phyloP scores from a whole-genome alignment of 2,113 vertebrate species.

The Nerophis ophidion region DNA sequence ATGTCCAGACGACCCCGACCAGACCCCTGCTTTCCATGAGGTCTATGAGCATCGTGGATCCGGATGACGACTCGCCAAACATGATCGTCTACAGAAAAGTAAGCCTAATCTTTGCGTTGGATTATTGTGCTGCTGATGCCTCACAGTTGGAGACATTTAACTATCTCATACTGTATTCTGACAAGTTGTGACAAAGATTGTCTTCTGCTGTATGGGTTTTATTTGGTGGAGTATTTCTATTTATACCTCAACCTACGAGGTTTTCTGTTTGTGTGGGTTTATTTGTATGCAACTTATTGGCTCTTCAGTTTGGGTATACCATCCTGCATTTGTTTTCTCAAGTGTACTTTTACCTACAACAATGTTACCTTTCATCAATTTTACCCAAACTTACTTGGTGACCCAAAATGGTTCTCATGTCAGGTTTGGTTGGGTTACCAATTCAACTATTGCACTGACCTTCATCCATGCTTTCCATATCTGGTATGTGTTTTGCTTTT shows the following conservation, averaged over 20 bases:
- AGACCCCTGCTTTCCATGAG: constrained; percentile 54
- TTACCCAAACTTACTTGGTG: too few species aligned
- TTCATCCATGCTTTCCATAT: too few species aligned
- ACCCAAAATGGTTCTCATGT: too few species aligned
- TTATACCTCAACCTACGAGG: neutral
- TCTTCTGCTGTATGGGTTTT: neutral
- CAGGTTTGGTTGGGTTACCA: too few species aligned
- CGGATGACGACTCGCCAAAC: constrained; percentile 91
- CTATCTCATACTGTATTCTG: neutral
- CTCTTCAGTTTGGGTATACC: too few species aligned
- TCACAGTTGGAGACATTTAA: neutral
- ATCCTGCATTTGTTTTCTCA: too few species aligned
- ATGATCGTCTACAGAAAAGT: constrained; percentile 99
- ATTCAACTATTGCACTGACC: too few species aligned
- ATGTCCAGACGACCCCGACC: neutral
- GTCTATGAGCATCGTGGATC: constrained; percentile 71
- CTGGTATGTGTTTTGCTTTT: too few species aligned
- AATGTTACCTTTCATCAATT: too few species aligned
- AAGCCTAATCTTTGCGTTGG: constrained; percentile 38
- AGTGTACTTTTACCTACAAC: too few species aligned
- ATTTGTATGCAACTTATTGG: too few species aligned
- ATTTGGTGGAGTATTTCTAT: neutral
- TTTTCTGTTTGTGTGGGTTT: too few species aligned
- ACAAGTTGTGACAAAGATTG: neutral
- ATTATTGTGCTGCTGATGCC: neutral